Conservation (phyloP, 2,888 invertebrate species). For the Cactoblastis cactorum region DNA sequence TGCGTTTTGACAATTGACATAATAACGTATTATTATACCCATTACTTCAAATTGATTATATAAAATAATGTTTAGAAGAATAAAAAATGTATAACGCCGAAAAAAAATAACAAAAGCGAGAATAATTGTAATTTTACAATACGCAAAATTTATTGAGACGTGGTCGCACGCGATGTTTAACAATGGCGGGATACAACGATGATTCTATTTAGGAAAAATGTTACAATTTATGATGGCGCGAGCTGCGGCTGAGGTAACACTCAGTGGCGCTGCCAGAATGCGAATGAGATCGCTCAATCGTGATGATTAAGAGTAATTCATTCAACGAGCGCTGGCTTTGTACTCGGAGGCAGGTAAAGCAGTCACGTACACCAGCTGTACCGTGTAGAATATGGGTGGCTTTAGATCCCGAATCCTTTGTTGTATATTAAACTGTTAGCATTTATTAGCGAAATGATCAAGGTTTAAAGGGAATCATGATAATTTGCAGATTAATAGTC, state of each 20-base stretch:
- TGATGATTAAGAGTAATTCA: constrained; percentile 46
- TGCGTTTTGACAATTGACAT: not conserved
- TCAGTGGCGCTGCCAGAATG: constrained; percentile 27
- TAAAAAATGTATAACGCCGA: too few species aligned
- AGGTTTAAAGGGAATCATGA: too few species aligned
- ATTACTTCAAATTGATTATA: not conserved
- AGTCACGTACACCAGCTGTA: constrained; percentile 33
- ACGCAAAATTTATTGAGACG: not conserved
- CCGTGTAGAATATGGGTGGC: not conserved
- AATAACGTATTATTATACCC: not conserved
- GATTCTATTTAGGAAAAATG: constrained; percentile 7
- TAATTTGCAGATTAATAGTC: too few species aligned
- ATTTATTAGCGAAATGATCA: not conserved
- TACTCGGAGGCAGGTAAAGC: constrained; percentile 31
- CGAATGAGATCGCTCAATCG: constrained; percentile 35
- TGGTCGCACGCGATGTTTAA: not conserved
- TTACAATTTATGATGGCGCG: constrained; percentile 12
- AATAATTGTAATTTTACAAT: not conserved
- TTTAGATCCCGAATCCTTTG: not conserved
- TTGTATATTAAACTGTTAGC: not conserved
- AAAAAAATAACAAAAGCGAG: too few species aligned
- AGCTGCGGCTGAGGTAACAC: constrained; percentile 15
- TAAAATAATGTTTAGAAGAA: not conserved
- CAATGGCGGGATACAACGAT: not conserved
- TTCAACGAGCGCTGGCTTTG: constrained; percentile 38